Conservation (phyloP, 2,797 vertebrate species). For the Spheniscus humboldti region DNA sequence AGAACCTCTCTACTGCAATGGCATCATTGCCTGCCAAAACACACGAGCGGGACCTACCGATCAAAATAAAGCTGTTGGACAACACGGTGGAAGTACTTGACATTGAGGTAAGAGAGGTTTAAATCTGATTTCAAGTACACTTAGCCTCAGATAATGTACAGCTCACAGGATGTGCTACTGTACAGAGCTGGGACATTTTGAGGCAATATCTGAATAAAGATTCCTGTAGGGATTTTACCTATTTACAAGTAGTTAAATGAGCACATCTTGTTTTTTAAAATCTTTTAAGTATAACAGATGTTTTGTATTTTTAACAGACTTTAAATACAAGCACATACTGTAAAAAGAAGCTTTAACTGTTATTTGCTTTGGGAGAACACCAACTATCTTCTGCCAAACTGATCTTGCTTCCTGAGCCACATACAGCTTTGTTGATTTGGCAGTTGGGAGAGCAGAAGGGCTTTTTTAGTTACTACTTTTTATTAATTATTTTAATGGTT, state of each 20-base stretch:
- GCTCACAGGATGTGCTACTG: not conserved
- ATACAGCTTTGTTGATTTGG: not conserved
- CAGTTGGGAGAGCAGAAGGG: not conserved
- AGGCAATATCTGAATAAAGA: not conserved
- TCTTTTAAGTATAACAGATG: not conserved
- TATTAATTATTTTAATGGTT: not conserved
- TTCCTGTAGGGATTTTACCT: not conserved
- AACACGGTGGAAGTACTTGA: constrained; percentile 84
- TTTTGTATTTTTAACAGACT: not conserved
- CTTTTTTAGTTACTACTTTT: not conserved
- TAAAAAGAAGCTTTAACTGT: not conserved
- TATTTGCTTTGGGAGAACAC: not conserved
- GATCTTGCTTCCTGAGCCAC: not conserved
- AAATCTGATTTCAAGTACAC: not conserved
- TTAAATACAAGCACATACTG: not conserved
- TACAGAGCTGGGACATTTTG: not conserved
- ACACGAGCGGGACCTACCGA: constrained; percentile 73
- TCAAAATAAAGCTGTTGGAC: constrained; percentile 88
- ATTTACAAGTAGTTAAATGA: not conserved
- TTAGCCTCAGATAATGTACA: not conserved
- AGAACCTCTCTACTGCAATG: constrained; percentile 76
- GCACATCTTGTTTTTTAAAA: not conserved
- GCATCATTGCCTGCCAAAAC: constrained; percentile 53
- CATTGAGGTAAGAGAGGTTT: constrained; percentile 80
- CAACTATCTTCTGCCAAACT: not conserved